A percentile compares a stretch with the other conserved stretches of the same genome.
Conservation (phyloP, 2,113 vertebrate species). For the Eupsittula cactorum region DNA sequence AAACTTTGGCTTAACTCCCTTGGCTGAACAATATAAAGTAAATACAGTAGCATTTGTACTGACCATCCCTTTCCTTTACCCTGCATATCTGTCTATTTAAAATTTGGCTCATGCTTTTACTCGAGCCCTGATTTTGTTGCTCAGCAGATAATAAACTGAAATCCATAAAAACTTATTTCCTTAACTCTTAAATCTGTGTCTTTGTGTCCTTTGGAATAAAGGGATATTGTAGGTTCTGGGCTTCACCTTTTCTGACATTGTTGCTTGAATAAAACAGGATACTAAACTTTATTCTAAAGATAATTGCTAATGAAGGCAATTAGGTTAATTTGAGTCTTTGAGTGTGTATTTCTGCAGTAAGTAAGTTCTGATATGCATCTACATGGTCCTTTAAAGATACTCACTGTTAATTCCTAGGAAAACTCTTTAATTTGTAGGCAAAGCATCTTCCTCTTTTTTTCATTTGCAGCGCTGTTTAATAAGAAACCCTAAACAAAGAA, state of each 20-base stretch:
- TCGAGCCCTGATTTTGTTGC: neutral
- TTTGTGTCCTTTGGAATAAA: neutral
- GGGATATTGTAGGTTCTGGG: neutral
- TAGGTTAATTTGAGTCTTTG: neutral
- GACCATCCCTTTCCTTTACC: neutral
- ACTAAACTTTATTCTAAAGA: neutral
- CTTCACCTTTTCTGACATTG: neutral
- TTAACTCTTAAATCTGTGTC: neutral
- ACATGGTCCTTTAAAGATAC: neutral
- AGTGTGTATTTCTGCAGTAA: neutral
- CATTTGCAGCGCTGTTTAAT: slow-evolving; percentile 84
- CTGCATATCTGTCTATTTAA: neutral
- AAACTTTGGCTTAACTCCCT: neutral
- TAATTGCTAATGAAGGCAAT: neutral
- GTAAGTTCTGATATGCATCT: neutral
- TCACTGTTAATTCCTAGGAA: neutral
- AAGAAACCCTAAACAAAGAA: slow-evolving; percentile 89
- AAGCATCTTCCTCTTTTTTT: neutral
- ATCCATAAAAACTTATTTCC: neutral
- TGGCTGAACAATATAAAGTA: neutral
- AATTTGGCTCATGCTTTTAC: neutral
- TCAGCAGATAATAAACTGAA: neutral
- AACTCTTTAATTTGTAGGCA: neutral
- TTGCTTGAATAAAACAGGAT: neutral
- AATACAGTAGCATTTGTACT: neutral